Evolutionary conservation across 2,797 vertebrate species (phyloP).

Genomic region (Lepilemur septentrionalis): DNA sequence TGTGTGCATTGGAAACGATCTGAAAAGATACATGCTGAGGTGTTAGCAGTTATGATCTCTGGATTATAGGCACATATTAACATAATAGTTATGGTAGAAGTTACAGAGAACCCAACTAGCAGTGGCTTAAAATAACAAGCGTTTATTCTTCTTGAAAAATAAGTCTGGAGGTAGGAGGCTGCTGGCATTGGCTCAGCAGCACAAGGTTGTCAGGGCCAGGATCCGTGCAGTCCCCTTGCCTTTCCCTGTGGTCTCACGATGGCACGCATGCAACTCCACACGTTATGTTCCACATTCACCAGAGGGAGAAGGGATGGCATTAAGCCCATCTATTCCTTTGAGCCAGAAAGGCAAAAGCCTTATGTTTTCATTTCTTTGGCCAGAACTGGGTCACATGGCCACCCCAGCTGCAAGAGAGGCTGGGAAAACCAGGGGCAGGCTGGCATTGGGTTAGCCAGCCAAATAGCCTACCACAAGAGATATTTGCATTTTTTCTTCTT

Average conservation of each 20-base stretch:
- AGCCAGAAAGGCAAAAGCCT: not conserved
- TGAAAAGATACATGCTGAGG: not conserved
- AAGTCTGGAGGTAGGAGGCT: not conserved
- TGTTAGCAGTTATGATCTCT: not conserved
- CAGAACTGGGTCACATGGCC: not conserved
- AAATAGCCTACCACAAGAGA: not conserved
- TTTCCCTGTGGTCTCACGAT: not conserved
- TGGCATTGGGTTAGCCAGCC: not conserved
- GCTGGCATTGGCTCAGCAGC: not conserved
- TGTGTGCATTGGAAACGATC: not conserved
- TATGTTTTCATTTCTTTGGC: not conserved
- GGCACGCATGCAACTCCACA: not conserved
- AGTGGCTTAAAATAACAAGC: conserved; percentile 33
- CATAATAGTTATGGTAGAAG: not conserved
- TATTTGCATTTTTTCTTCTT: not conserved
- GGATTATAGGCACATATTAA: not conserved
- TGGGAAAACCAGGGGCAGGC: not conserved
- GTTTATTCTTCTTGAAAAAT: conserved; percentile 21
- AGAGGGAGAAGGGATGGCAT: not conserved
- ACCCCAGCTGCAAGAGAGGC: not conserved
- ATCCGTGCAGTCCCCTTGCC: not conserved
- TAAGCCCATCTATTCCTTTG: not conserved
- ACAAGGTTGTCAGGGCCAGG: not conserved
- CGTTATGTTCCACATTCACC: not conserved
- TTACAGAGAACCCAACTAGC: conserved; percentile 10